Evolutionary conservation across 2,888 invertebrate genomes (phyloP).

Genomic region (Isoperla grammatica): DNA sequence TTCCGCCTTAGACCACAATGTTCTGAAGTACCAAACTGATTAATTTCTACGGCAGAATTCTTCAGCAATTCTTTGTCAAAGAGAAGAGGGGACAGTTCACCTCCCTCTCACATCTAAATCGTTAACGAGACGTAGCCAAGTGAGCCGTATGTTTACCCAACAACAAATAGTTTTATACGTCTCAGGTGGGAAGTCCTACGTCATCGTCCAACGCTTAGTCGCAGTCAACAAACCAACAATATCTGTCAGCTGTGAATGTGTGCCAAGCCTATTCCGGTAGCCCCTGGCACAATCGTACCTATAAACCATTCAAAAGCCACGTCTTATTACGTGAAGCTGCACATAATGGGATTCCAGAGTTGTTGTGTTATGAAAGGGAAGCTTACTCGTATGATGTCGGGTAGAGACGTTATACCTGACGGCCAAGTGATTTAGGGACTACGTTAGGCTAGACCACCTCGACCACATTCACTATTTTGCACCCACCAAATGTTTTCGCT

Average conservation of each 20-base stretch:
- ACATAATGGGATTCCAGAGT: slow-evolving; percentile 25
- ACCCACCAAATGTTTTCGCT: background rate
- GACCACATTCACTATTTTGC: slow-evolving; percentile 2
- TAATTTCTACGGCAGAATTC: too few relatives aligned
- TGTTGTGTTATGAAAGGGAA: slow-evolving; percentile 5
- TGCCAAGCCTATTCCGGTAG: slow-evolving; percentile 18
- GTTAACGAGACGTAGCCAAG: too few relatives aligned
- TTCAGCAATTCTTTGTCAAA: too few relatives aligned
- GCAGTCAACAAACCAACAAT: background rate
- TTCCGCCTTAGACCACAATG: too few relatives aligned
- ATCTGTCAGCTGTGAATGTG: slow-evolving; percentile 7
- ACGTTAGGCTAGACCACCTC: slow-evolving; percentile 7
- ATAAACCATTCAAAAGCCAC: slow-evolving; percentile 17
- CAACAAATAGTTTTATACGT: background rate
- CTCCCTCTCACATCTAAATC: too few relatives aligned
- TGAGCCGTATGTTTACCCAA: background rate
- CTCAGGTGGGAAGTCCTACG: too few relatives aligned
- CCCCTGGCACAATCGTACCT: slow-evolving; percentile 6
- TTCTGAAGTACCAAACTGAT: too few relatives aligned
- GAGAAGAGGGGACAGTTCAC: too few relatives aligned
- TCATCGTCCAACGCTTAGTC: too few relatives aligned
- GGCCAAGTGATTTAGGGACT: slow-evolving; percentile 13
- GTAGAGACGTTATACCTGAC: slow-evolving; percentile 2
- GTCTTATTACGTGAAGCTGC: slow-evolving; percentile 23
- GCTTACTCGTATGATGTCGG: background rate